Base-by-base conservation (phyloP, 1,140 invertebrate species). In the Kradibia gibbosae region DNA sequence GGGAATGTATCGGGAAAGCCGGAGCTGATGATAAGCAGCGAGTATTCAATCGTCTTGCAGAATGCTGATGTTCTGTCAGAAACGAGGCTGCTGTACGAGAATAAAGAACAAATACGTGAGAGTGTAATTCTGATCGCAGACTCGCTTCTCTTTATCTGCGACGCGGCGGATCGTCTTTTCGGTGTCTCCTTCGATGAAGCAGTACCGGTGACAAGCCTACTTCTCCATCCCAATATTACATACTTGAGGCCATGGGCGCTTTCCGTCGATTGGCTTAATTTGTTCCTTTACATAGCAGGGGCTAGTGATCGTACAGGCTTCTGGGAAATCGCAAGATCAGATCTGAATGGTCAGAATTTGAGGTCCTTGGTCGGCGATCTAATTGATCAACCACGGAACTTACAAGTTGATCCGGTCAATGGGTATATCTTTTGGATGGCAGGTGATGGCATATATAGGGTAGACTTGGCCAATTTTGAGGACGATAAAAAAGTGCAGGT, bases 401-500 rank as follows among this genome's bases (percentile, higher is more conserved):
- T 98, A 81, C 94, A 97, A 89, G 95, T 98, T 0, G 97, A 99
- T 92, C 96, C 98, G 34, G 95, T 96, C 83, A 98, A 98, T 89
- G 97, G 97, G 91, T 97, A 96, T 89, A 89, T 98, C 3, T 98
- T 97, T 89, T 98, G 96, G 95, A 93, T 94, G 7, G 88, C 83
- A 0, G 90, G 92, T 25, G 94, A 93, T 13, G 96, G 96, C 1
- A 86, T 99, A 22, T 97, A 95, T 87, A 92, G 96, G 17, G 86
- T 97, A 13, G 96, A 98, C 89, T 88, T 98, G 22, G 93, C 93
- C 3, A 93, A 95, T 84, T 94, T 96, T 48, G 94, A 93, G 67
- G 94, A 95, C 74, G 93, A 93, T 4, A 91, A 94, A 1, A 93
- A 93, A 81, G 93, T 94, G 84, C 92, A 94, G 87, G 91, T 93